These are phyloP conservation scores for Philereme transversata DNA, from an alignment of 2,888 invertebrate species.

Conservation along the genomic window DNA sequence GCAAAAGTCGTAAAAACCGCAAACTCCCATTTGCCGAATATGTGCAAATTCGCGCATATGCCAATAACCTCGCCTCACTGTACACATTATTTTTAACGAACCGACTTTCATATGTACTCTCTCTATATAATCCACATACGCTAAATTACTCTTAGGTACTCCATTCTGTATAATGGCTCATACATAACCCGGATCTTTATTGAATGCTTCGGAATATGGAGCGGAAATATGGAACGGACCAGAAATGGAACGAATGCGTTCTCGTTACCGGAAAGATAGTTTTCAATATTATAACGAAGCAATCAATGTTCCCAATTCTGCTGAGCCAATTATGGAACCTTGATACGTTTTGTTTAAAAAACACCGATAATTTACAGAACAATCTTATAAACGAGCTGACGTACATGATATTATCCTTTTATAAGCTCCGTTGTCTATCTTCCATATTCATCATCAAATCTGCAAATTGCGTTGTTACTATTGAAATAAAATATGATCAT, in stretches of 20 bases:
- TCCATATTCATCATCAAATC: too few species aligned
- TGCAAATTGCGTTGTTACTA: too few species aligned
- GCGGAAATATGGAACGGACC: constrained; percentile 17
- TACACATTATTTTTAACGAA: constrained; percentile 34
- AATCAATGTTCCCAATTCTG: background rate
- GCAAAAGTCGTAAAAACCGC: constrained; percentile 5
- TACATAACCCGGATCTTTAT: constrained; percentile 23
- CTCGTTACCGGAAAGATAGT: constrained; percentile 7
- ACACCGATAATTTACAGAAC: too few species aligned
- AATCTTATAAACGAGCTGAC: too few species aligned
- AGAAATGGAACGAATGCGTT: constrained; percentile 18
- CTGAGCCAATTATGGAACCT: background rate
- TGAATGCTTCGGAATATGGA: constrained; percentile 21
- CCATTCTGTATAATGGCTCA: constrained; percentile 29
- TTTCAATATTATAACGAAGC: constrained; percentile 5
- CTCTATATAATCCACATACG: constrained; percentile 20
- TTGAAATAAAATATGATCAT: too few species aligned
- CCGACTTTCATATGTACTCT: constrained; percentile 8
- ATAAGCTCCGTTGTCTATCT: too few species aligned
- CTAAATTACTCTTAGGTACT: constrained; percentile 35
- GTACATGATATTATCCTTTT: too few species aligned
- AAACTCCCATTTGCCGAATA: constrained; percentile 16
- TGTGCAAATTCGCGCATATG: constrained; percentile 1
- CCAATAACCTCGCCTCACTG: constrained; percentile 14
- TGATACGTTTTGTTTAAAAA: too few species aligned